Conservation (phyloP, 2,888 invertebrate species). For the Phalangium opilio region DNA sequence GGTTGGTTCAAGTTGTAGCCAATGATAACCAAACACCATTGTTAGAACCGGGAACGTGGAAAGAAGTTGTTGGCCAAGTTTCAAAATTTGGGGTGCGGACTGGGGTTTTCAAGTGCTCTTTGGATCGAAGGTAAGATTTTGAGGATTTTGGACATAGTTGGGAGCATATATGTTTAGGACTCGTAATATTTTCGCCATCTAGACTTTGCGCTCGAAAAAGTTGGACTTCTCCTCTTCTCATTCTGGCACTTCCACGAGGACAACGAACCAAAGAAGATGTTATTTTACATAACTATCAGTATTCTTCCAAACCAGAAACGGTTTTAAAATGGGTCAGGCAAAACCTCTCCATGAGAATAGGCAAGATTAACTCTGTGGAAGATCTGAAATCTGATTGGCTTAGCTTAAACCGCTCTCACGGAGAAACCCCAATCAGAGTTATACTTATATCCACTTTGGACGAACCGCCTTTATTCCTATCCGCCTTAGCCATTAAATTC, state of each 20-base stretch:
- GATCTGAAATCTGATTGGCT: slow-evolving; percentile 30
- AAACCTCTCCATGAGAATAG: slow-evolving; percentile 32
- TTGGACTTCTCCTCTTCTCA: slow-evolving; percentile 34
- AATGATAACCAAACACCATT: slow-evolving; percentile 23
- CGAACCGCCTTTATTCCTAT: slow-evolving; percentile 36
- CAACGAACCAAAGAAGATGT: slow-evolving; percentile 35
- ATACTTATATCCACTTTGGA: slow-evolving; percentile 33
- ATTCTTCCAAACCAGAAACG: slow-evolving; percentile 26
- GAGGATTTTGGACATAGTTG: no score
- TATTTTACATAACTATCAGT: slow-evolving; percentile 28
- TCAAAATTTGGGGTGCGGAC: slow-evolving; percentile 35
- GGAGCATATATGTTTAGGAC: no score
- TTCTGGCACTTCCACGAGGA: slow-evolving; percentile 36
- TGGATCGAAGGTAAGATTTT: slow-evolving; percentile 31
- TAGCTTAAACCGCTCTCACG: slow-evolving; percentile 20
- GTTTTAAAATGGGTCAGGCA: slow-evolving; percentile 35
- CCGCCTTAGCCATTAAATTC: slow-evolving; percentile 38
- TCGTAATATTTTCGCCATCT: no score
- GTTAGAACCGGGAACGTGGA: slow-evolving; percentile 32
- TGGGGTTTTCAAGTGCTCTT: slow-evolving; percentile 36
- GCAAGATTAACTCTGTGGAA: slow-evolving; percentile 26
- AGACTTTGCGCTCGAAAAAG: slow-evolving; percentile 35
- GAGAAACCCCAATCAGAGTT: slow-evolving; percentile 26
- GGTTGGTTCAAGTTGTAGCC: slow-evolving; percentile 37
- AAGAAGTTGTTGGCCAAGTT: slow-evolving; percentile 30